Evolutionary conservation across 2,888 invertebrate genomes (phyloP).

Genomic region (Cistogaster globosa): DNA sequence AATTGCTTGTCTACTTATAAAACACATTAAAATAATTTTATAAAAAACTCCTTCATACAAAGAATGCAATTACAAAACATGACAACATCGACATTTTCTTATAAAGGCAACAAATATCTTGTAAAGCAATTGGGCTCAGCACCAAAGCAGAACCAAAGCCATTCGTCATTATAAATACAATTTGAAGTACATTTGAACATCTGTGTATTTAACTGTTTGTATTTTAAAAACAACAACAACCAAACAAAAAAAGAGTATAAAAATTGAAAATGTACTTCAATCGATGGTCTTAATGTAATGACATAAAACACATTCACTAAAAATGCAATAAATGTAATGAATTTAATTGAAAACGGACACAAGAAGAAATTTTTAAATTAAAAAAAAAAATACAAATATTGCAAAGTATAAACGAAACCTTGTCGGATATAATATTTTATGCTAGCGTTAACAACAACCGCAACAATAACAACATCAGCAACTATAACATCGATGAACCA

Average conservation of each 20-base stretch:
- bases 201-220: background rate
- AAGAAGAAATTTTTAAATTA: slow-evolving; percentile 60
- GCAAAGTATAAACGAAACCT: slow-evolving; percentile 18
- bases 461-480: background rate
- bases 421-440: background rate
- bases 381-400: slow-evolving; percentile 68
- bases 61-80: too few species aligned
- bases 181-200: background rate
- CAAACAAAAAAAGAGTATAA: background rate
- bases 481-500: background rate
- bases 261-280: background rate
- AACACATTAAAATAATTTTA: too few species aligned
- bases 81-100: too few species aligned
- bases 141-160: slow-evolving; percentile 27
- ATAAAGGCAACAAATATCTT: background rate
- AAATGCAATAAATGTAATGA: slow-evolving; percentile 68
- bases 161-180: slow-evolving; percentile 33
- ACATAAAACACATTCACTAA: slow-evolving; percentile 5
- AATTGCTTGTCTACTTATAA: too few species aligned
- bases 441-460: slow-evolving; percentile 5
- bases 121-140: slow-evolving; percentile 27
- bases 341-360: slow-evolving; percentile 69
- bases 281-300: slow-evolving; percentile 35
- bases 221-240: background rate
- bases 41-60: too few species aligned